A percentile compares a stretch with the other conserved stretches of the same genome.
These are phyloP conservation scores for Porites lobata DNA, from an alignment of 92 coral and sea anemone species.

Conservation along the genomic window DNA sequence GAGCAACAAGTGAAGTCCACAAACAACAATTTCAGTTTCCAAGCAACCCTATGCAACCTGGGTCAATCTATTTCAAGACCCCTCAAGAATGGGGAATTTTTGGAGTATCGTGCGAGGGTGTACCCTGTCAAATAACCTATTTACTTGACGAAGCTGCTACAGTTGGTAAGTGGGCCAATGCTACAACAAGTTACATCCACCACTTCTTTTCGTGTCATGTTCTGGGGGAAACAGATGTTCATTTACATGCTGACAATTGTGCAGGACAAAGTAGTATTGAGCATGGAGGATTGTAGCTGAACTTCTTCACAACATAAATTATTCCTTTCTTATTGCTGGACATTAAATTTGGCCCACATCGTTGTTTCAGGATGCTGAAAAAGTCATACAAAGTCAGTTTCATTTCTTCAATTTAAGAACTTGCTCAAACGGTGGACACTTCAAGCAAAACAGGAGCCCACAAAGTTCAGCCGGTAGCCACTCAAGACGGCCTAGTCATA, in stretches of 20 bases:
- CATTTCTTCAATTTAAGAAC: slow-evolving; percentile 54
- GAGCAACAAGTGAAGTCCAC: slow-evolving; percentile 1
- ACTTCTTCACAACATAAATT: background rate
- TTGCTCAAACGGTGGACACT: slow-evolving; percentile 42
- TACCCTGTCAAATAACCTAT: background rate
- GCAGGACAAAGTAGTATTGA: slow-evolving; percentile 51
- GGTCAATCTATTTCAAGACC: too few species aligned
- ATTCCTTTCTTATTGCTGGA: slow-evolving; percentile 66
- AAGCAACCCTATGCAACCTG: too few species aligned
- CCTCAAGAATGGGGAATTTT: background rate
- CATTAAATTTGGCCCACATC: slow-evolving; percentile 69
- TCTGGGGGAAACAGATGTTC: slow-evolving; percentile 39
- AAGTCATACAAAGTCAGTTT: slow-evolving; percentile 40
- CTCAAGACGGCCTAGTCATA: too few species aligned
- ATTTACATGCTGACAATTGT: slow-evolving; percentile 60
- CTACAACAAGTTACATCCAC: background rate
- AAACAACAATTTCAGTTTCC: too few species aligned
- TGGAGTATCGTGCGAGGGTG: background rate
- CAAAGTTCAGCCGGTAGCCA: too few species aligned
- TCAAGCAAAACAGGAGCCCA: background rate
- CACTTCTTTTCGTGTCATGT: slow-evolving; percentile 4
- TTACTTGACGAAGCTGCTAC: background rate
- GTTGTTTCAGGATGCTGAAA: slow-evolving; percentile 68
- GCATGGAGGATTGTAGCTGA: slow-evolving; percentile 19
- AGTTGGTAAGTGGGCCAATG: background rate